Percentiles rank a stretch among this genome's conserved stretches.
Evolutionary conservation across 1,140 invertebrate genomes (phyloP).

Genomic region (Neodiprion lecontei): DNA sequence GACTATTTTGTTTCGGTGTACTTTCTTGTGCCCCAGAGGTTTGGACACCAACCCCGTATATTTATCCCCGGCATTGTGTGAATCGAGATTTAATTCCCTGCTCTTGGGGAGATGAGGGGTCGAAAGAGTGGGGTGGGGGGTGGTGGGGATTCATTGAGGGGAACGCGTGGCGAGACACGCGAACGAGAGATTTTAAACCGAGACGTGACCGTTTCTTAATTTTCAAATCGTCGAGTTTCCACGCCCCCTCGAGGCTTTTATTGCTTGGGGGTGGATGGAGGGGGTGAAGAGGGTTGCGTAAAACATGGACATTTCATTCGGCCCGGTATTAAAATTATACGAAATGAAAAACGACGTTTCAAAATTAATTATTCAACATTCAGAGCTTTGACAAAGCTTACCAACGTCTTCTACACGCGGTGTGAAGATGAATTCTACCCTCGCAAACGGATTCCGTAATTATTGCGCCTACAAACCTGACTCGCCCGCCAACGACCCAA

Average conservation of each 20-base stretch:
- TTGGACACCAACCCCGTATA: too few species aligned
- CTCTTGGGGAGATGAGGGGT: too few species aligned
- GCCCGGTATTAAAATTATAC: not conserved
- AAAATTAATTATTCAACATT: not conserved
- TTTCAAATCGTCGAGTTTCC: not conserved
- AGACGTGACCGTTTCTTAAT: constrained; percentile 2
- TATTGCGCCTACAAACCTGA: not conserved
- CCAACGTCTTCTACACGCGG: not conserved
- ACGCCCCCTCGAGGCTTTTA: too few species aligned
- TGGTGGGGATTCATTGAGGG: too few species aligned
- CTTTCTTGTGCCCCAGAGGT: too few species aligned
- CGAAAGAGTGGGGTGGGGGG: too few species aligned
- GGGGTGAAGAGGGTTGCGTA: not conserved
- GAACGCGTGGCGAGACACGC: too few species aligned
- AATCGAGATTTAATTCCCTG: too few species aligned
- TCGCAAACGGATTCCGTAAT: not conserved
- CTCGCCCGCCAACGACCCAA: too few species aligned
- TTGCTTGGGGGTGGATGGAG: too few species aligned
- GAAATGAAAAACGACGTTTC: not conserved
- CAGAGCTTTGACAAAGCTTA: not conserved
- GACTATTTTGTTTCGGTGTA: too few species aligned
- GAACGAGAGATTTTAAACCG: not conserved
- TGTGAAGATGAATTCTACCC: not conserved
- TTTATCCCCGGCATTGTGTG: too few species aligned
- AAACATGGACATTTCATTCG: not conserved